These are phyloP conservation scores for Anguilla marmorata DNA, from an alignment of 2,797 vertebrate genomes.

Conservation along the genomic window DNA sequence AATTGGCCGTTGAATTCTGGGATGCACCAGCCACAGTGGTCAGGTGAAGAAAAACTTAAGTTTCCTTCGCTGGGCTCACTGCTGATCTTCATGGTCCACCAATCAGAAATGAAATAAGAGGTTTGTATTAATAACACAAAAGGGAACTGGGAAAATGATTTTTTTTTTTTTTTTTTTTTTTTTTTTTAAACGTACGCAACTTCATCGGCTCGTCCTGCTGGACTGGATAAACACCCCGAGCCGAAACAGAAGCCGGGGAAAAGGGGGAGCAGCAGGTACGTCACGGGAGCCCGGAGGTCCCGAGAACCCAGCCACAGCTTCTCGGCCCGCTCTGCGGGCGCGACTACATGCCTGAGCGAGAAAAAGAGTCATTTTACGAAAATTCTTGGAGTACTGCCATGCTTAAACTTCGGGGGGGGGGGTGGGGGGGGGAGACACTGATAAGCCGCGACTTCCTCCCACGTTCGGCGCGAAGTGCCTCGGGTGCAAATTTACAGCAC, in stretches of 20 bases:
- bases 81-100: background rate
- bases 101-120: background rate
- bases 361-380: conserved; percentile 42
- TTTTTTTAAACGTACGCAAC: too few species aligned
- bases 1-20: too few species aligned
- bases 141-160: background rate
- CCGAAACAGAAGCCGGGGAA: background rate
- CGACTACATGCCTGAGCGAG: conserved; percentile 39
- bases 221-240: too few species aligned
- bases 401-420: conserved; percentile 38
- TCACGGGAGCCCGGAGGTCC: background rate
- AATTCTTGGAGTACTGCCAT: conserved; percentile 39
- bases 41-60: too few species aligned
- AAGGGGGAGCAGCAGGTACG: background rate
- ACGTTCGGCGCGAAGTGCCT: background rate
- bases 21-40: too few species aligned
- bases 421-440: background rate
- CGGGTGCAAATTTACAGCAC: background rate
- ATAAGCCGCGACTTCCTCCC: background rate
- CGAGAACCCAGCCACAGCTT: conserved; percentile 19
- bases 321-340: conserved; percentile 11
- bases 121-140: background rate
- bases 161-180: too few species aligned
- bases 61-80: background rate
- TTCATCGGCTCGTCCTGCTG: too few species aligned